Evolutionary conservation across 2,113 vertebrate genomes (phyloP), one percentile per base, ranked within the genome.

Genomic region (Nibea albiflora): DNA sequence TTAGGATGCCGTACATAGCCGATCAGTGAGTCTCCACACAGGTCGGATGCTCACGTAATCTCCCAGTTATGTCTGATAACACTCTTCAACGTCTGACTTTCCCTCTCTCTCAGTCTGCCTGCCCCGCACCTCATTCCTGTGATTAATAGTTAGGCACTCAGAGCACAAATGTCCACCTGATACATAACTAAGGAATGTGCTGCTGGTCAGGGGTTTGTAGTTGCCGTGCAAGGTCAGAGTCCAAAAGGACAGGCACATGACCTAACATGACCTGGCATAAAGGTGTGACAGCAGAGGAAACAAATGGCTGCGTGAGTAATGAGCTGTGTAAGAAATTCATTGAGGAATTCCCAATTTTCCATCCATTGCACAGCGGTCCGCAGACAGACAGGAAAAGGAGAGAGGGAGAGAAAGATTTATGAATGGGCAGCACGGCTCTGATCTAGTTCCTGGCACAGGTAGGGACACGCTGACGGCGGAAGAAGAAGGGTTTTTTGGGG

Each of bases 181-280:
- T 84, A 35, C 64, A 80, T 84, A 80, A 81, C 85, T 47, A 35
- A 87, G 90, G 93, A 94, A 95, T 95, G 90, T 78, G 65, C 80
- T 72, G 67, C 76, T 53, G 68, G 69, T 87, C 81, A 70, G 39
- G 71, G 44, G 50, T 53, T 46, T 72, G 65, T 19, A 63, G 56
- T 39, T 39, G 7, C 2, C 63, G 74, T 73, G 52, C 53, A 54
- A 35, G 68, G 87, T 89, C 84, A 88, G 77, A 85, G 88, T 91
- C 85, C 71, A 78, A 69, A 70, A 24, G 47, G 12, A 9, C n/a
- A 49, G 53, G 62, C 57, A 54, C 60, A 49, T 67, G 42, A 69
- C 35, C 35, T 39, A 46, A 61, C 44, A 63, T 39, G 35, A 39
- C 65, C 62, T 82, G 63, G 73, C 78, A 60, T 22, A 3, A 69